Conservation (phyloP, 2,888 invertebrate species). For the Troilus luridus region DNA sequence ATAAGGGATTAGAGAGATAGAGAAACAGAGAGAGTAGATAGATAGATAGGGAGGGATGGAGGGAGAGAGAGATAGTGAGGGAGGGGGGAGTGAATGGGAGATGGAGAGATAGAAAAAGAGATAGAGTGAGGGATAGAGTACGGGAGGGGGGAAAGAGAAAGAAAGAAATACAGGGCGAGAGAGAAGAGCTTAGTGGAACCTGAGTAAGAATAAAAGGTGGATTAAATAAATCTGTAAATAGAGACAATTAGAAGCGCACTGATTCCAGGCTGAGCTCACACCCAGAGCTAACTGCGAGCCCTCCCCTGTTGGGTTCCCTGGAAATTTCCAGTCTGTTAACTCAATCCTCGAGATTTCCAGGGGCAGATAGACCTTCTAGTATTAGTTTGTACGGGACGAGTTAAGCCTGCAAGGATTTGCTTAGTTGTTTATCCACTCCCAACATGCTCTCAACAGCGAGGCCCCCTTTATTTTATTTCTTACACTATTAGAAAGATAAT, state of each 20-base stretch:
- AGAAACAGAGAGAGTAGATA: too few species aligned
- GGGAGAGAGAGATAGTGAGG: too few species aligned
- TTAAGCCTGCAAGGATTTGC: neutral
- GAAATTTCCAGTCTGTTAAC: neutral
- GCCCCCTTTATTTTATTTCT: neutral
- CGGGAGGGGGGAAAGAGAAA: too few species aligned
- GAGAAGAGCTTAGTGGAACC: neutral
- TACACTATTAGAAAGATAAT: neutral
- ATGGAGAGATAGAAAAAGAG: too few species aligned
- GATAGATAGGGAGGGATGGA: too few species aligned
- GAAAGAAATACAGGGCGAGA: too few species aligned
- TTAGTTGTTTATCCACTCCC: neutral
- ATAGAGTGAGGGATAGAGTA: too few species aligned
- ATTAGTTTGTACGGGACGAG: neutral
- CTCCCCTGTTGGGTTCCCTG: neutral
- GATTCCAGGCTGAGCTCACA: neutral
- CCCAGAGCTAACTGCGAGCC: neutral
- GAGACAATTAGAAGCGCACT: neutral
- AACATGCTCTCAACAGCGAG: neutral
- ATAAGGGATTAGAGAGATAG: neutral
- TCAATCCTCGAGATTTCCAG: neutral
- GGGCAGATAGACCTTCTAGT: neutral
- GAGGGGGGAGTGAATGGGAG: too few species aligned
- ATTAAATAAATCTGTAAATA: neutral
- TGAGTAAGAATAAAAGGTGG: slow-evolving; percentile 22